Conservation (phyloP, 2,113 vertebrate genomes). For the Tetraodon nigroviridis region DNA sequence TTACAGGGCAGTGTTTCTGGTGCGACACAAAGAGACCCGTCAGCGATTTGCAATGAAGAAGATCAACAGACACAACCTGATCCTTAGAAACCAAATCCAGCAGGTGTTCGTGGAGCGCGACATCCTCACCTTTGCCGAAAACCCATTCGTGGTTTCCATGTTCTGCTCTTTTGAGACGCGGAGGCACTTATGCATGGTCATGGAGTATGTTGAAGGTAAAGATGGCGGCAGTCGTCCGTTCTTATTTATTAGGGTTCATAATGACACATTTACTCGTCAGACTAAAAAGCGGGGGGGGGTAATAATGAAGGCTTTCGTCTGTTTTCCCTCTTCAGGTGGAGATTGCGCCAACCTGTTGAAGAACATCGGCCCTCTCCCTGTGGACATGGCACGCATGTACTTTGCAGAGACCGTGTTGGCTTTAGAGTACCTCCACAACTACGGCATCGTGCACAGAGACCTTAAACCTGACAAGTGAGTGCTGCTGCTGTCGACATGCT, state of each 20-base stretch:
- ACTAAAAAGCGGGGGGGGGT: not conserved
- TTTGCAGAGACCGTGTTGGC: slow-evolving; percentile 93
- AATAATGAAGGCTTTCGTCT: not conserved
- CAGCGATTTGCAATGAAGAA: slow-evolving; percentile 97
- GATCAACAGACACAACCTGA: slow-evolving; percentile 94
- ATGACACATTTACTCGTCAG: too few species aligned
- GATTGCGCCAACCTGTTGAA: slow-evolving; percentile 91
- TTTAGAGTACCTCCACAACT: slow-evolving; percentile 92
- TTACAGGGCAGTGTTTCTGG: slow-evolving; percentile 85
- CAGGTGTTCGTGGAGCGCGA: slow-evolving; percentile 96
- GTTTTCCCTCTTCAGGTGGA: slow-evolving; percentile 73
- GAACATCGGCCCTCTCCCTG: slow-evolving; percentile 90
- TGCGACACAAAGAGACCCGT: slow-evolving; percentile 85
- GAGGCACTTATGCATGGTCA: slow-evolving; percentile 94
- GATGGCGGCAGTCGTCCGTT: not conserved
- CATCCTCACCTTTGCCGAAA: slow-evolving; percentile 95
- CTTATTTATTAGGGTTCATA: not conserved
- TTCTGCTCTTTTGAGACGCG: slow-evolving; percentile 95
- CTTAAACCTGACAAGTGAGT: slow-evolving; percentile 97
- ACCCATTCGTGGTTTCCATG: slow-evolving; percentile 97
- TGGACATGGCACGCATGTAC: slow-evolving; percentile 95
- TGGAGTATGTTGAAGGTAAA: slow-evolving; percentile 97
- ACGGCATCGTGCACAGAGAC: slow-evolving; percentile 92
- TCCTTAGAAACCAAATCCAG: slow-evolving; percentile 94
- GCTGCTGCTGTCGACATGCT: not conserved